Conservation (phyloP, 1,140 invertebrate species). For the Brachionus rotundiformis region DNA sequence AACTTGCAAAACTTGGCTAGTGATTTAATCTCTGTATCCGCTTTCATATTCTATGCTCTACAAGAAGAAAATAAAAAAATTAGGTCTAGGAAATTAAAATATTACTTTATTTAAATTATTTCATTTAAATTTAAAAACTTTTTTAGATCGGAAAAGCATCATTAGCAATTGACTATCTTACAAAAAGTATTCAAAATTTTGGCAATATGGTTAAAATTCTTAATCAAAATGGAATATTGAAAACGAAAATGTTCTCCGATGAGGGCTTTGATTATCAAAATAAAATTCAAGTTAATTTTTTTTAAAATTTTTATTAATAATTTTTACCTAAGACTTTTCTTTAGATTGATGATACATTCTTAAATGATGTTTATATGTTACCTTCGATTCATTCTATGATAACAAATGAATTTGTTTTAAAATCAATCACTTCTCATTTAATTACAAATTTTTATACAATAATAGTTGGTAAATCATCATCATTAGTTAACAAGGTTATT, state of each 20-base stretch:
- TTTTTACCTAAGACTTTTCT: not conserved
- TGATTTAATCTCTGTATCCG: too few species aligned
- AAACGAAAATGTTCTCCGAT: not conserved
- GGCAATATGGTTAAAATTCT: not conserved
- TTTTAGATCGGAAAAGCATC: not conserved
- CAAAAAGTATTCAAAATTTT: not conserved
- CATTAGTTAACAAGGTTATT: conserved; percentile 30
- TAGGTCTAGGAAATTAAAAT: too few species aligned
- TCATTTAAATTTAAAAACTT: too few species aligned
- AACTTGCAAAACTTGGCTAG: too few species aligned
- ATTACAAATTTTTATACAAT: conserved; percentile 40
- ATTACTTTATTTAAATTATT: too few species aligned
- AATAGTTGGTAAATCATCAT: conserved; percentile 43
- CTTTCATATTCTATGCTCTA: too few species aligned
- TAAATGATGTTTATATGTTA: not conserved
- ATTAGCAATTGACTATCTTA: not conserved
- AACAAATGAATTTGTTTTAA: conserved; percentile 45
- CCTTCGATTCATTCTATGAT: not conserved
- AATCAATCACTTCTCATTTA: conserved; percentile 29
- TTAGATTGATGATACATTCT: conserved; percentile 15
- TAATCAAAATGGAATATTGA: not conserved
- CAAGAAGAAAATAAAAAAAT: too few species aligned
- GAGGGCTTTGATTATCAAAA: not conserved
- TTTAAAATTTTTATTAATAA: not conserved
- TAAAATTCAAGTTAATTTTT: not conserved